Percentiles rank a stretch among this genome's conserved stretches.
Conservation (phyloP, 2,797 vertebrate species). For the Morelia viridis region DNA sequence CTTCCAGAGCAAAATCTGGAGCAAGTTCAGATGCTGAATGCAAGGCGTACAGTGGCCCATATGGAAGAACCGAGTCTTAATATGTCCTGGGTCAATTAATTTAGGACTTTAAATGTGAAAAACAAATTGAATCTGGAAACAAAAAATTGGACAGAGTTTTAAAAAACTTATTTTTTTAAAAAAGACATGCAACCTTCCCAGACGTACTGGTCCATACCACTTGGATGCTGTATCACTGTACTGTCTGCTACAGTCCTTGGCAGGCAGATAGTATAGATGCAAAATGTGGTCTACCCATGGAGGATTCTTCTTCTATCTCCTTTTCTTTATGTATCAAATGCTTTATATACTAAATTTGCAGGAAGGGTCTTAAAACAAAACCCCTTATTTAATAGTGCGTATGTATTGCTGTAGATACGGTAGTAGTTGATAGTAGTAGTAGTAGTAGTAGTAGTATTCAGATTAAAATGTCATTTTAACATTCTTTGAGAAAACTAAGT, state of each 20-base stretch:
- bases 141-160: not conserved
- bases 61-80: not conserved
- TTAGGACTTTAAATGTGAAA: no score
- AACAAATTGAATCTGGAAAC: not conserved
- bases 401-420: not conserved
- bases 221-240: not conserved
- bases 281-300: not conserved
- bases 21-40: not conserved
- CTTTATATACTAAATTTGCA: not conserved
- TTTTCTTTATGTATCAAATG: not conserved
- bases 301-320: not conserved
- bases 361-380: not conserved
- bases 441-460: not conserved
- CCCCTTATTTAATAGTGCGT: not conserved
- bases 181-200: not conserved
- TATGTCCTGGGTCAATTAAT: not conserved
- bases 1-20: not conserved
- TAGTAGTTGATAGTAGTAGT: not conserved
- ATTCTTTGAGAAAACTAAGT: not conserved
- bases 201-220: not conserved
- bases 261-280: not conserved
- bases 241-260: not conserved
- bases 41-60: not conserved
- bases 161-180: no score
- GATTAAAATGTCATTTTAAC: not conserved